Evolutionary conservation across 2,797 vertebrate species (phyloP), one percentile per base, ranked within the genome.

Genomic region (Diplodus puntazzo): DNA sequence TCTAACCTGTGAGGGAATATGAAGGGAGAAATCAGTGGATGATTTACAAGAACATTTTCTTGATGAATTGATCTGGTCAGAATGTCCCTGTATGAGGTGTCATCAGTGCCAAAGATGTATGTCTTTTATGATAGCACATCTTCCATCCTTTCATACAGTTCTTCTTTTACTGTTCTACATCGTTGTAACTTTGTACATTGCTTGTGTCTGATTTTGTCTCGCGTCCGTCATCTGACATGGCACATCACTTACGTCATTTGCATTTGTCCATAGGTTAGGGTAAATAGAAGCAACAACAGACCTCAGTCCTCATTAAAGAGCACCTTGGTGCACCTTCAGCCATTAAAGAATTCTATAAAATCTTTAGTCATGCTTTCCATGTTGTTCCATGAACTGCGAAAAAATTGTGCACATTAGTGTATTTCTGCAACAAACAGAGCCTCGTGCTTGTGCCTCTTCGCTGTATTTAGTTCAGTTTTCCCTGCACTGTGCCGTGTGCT

Each of bases 1-100:
- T 73, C 50, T 50, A 75, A 72, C 25, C 61, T 77, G 21, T 6
- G 13, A 73, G 39, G 49, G 34, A 88, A 48, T 50, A 75, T 82
- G 70, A 70, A 48, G 17, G 39, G 25, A 43, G 50, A 17, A 75
- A 75, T 69, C 7, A 50, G 50, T 39, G 58, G 58, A 42, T 77
- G 57, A 69, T 52, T 68, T 73, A 66, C 54, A 69, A 42, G 9
- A 75, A 49, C 3, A 23, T 62, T 14, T 52, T 83, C 8, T 13
- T 13, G 55, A 39, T 63, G 34, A 21, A 55, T 52, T 50, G 42
- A 49, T 61, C 11, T 25, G 43, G 12, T 27, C 8, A 20, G 17
- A 61, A n/a, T 14, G 45, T 48, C 5, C 21, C 11, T 10, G 8
- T 14, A 16, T 14, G 13, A 46, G 48, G 6, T 30, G 57, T 16